A percentile compares a stretch with the other conserved stretches of the same genome.
These are phyloP conservation scores for Leuciscus idus DNA, from an alignment of 2,113 vertebrate genomes.

Conservation along the genomic window DNA sequence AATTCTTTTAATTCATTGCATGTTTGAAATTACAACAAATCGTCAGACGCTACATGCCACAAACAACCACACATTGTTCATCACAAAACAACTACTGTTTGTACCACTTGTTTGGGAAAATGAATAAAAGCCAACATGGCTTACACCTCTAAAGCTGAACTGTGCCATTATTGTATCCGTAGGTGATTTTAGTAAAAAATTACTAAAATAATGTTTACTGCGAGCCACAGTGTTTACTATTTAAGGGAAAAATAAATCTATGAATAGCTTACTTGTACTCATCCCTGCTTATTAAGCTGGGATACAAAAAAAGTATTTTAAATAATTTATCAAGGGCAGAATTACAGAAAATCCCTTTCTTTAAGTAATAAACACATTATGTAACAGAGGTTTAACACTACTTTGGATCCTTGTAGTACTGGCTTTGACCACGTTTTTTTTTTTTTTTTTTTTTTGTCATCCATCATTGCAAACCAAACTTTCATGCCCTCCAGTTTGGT, in stretches of 20 bases:
- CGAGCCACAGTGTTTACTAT: not conserved
- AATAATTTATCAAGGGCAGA: not conserved
- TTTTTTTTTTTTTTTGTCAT: too few species aligned
- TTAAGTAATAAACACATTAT: not conserved
- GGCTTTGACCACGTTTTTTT: not conserved
- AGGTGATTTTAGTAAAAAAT: too few species aligned
- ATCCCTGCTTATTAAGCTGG: not conserved
- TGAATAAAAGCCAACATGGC: not conserved
- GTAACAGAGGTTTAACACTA: not conserved
- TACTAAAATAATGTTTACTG: not conserved
- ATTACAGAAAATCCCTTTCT: not conserved
- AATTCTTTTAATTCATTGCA: not conserved
- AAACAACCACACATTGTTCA: not conserved
- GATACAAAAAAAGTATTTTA: not conserved
- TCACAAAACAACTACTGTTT: not conserved
- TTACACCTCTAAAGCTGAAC: too few species aligned
- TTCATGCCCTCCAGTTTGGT: not conserved
- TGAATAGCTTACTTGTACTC: not conserved
- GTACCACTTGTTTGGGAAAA: not conserved
- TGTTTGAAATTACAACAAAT: conserved; percentile 13
- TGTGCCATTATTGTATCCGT: not conserved
- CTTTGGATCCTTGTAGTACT: not conserved
- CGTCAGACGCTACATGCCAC: not conserved
- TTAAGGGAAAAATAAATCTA: not conserved
- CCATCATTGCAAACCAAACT: too few species aligned